Evolutionary conservation across 2,888 invertebrate species (phyloP).

Genomic region (Carpatolechia fugitivella): DNA sequence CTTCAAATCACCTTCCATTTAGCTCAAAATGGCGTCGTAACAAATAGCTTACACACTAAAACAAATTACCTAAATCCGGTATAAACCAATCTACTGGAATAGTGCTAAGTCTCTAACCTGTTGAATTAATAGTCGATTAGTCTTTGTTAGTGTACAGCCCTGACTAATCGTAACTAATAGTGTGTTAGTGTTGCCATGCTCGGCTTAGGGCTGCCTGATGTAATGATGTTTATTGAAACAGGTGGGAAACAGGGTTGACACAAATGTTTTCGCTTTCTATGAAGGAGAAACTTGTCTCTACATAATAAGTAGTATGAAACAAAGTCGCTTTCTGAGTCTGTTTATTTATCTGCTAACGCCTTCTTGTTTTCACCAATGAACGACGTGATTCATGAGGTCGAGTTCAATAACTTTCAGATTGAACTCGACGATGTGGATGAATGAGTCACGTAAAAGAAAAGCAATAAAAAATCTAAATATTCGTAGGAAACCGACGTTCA

Average conservation of each 20-base stretch:
- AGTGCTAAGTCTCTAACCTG: conserved; percentile 54
- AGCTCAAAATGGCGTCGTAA: not conserved
- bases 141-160: conserved; percentile 60
- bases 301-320: too few relatives aligned
- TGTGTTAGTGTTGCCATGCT: conserved; percentile 46
- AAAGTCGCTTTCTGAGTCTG: too few relatives aligned
- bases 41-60: not conserved
- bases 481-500: too few relatives aligned
- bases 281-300: too few relatives aligned
- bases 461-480: too few relatives aligned
- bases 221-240: not conserved
- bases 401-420: too few relatives aligned
- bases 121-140: conserved; percentile 71
- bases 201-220: conserved; percentile 32
- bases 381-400: too few relatives aligned
- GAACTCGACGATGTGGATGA: too few relatives aligned
- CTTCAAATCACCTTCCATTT: not conserved
- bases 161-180: conserved; percentile 71
- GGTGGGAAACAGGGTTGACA: not conserved
- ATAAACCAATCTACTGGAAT: conserved; percentile 7
- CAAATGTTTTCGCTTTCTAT: too few relatives aligned
- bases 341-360: too few relatives aligned
- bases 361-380: too few relatives aligned
- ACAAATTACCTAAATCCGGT: not conserved
- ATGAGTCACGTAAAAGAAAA: too few relatives aligned